phyloP scores from a whole-genome alignment of 2,113 vertebrate species.

The Petromus typicus region DNA sequence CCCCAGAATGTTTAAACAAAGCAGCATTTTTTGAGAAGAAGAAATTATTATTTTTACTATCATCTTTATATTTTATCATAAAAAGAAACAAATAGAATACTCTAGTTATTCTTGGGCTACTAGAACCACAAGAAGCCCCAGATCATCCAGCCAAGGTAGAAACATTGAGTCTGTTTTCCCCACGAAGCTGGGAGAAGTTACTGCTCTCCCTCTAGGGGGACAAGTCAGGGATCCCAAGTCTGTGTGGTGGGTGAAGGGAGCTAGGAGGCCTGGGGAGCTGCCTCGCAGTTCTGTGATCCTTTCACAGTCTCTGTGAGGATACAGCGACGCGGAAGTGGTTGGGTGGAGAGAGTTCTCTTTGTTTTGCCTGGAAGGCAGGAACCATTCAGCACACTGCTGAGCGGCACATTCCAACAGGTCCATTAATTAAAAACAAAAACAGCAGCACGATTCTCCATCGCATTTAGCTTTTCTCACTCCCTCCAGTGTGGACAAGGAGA shows the following conservation, averaged over 20 bases:
- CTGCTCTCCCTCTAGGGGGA: constrained; percentile 54
- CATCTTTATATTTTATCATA: background rate
- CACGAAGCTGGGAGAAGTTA: background rate
- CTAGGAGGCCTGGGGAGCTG: background rate
- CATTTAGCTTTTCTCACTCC: constrained; percentile 52
- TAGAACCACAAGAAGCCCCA: constrained; percentile 2
- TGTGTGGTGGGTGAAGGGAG: background rate
- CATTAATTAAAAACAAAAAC: constrained; percentile 66
- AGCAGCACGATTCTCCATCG: constrained; percentile 49
- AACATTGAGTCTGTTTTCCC: background rate
- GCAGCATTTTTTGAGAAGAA: background rate
- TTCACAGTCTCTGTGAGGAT: constrained; percentile 76
- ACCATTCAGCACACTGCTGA: constrained; percentile 80
- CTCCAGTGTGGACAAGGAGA: constrained; percentile 50
- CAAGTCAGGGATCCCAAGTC: background rate
- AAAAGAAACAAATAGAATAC: background rate
- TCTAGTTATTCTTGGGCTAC: background rate
- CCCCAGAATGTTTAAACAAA: background rate
- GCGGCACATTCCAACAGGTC: constrained; percentile 78
- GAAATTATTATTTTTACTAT: background rate
- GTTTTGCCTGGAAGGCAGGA: constrained; percentile 80
- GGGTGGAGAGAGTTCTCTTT: constrained; percentile 63
- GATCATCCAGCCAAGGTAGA: background rate
- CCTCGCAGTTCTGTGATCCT: constrained; percentile 31
- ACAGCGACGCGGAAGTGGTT: constrained; percentile 68